A percentile compares a stretch with the other conserved stretches of the same genome.
Conservation (phyloP, 2,888 invertebrate genomes). For the Polydrusus cervinus region DNA sequence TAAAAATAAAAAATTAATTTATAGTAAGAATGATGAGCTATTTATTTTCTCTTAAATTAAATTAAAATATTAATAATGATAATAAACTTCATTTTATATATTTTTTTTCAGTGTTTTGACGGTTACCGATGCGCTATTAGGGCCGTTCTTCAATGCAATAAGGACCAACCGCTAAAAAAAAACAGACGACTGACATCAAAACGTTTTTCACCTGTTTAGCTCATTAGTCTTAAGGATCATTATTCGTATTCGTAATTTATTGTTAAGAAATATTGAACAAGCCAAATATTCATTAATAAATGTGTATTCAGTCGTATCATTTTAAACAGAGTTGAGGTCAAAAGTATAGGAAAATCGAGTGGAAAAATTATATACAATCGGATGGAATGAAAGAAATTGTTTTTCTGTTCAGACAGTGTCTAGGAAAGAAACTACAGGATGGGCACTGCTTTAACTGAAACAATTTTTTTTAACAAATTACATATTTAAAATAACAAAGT, state of each 20-base stretch:
- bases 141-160: constrained; percentile 72
- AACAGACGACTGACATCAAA: constrained; percentile 70
- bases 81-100: constrained; percentile 19
- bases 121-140: constrained; percentile 70
- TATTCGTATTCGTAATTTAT: constrained; percentile 62
- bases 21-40: too few relatives aligned
- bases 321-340: constrained; percentile 12
- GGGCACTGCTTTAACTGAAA: too few relatives aligned
- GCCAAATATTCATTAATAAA: constrained; percentile 70
- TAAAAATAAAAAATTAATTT: too few relatives aligned
- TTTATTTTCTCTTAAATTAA: too few relatives aligned
- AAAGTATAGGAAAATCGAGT: constrained; percentile 8
- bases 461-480: too few relatives aligned
- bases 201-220: constrained; percentile 65
- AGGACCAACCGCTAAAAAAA: constrained; percentile 69
- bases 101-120: constrained; percentile 71
- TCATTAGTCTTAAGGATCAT: constrained; percentile 67
- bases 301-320: constrained; percentile 68
- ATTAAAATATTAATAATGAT: too few relatives aligned
- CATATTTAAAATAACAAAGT: too few relatives aligned
- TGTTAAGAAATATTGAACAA: constrained; percentile 58
- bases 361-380: too few relatives aligned
- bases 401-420: too few relatives aligned
- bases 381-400: too few relatives aligned
- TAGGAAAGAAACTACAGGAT: too few relatives aligned